Percentiles rank a stretch among this genome's conserved stretches.
Conservation (phyloP, 2,888 invertebrate genomes). For the Acanthosepion esculentum region DNA sequence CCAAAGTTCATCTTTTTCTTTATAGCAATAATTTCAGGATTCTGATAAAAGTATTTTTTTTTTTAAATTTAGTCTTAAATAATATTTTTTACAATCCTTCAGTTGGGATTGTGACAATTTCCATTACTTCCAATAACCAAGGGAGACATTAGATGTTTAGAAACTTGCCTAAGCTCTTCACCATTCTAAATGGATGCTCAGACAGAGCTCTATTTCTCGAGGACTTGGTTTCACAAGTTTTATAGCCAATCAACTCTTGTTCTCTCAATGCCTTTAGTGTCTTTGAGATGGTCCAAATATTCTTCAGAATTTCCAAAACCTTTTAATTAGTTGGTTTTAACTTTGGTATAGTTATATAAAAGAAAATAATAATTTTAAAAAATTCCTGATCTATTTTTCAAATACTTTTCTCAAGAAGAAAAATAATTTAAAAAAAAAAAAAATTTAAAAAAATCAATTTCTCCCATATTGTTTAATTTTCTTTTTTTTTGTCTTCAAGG, state of each 20-base stretch:
- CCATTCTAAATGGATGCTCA: neutral
- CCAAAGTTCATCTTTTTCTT: neutral
- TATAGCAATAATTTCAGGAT: neutral
- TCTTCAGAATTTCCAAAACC: neutral
- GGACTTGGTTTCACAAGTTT: neutral
- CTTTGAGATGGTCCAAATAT: conserved; percentile 33
- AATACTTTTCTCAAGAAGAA: neutral
- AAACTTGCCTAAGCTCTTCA: conserved; percentile 33
- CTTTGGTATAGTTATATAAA: neutral
- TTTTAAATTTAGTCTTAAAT: neutral
- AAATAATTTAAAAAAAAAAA: neutral
- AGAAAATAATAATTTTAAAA: neutral
- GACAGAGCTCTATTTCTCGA: neutral
- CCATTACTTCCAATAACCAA: neutral
- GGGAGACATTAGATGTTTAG: neutral
- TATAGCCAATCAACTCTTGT: neutral
- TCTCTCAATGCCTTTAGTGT: conserved; percentile 21
- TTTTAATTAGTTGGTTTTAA: neutral
- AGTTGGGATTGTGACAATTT: neutral
- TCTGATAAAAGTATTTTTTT: neutral
- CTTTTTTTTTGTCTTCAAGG: neutral
- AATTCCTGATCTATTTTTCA: conserved; percentile 4
- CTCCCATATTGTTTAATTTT: neutral
- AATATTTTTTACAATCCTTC: neutral
- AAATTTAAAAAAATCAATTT: neutral